Base-by-base conservation (phyloP, 37 sponge, comb jelly and placozoan species). In the Eunapius fragilis region DNA sequence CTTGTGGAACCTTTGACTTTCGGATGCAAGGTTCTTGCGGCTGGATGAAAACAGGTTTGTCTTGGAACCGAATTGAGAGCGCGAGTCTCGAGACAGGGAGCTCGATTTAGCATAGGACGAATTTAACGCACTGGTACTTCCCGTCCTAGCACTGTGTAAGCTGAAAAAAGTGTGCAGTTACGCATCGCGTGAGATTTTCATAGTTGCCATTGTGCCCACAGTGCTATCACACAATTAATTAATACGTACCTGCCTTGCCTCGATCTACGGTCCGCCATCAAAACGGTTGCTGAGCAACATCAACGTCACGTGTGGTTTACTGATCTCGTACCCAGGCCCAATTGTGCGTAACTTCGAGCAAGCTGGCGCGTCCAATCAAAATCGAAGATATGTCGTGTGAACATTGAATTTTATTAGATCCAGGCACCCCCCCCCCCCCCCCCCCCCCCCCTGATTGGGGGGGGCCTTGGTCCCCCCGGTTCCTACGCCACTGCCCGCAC, bases 21-120 rank as follows among this genome's bases (percentile, higher is more conserved):
- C 92, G 12, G 88, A 84, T 2, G 80, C 92, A 13, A 92, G 76
- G 47, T 85, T 87, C 72, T 72, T 80, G 36, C 75, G 50, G 58
- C 91, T 89, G 31, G 78, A 77, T 14, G 86, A 74, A 48, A 68
- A 71, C 12, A 86, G 75, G 87, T 37, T 86, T 37, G 79, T 35
- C 79, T 67, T 76, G 7, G 93, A 93, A 7, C 87, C 79, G 37
- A 79, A 12, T 75, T 75, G 50, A 25, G 79, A 78, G 13, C 90
- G 81, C 6, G 86, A 86, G 17, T 31, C 69, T 6, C 72, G 45
- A 25, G 87, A 72, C 22, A 35, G 23, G 31, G 32, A 27, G 81
- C 58, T 58, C 58, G 14, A 58, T 11, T 17, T 10, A 19, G 58
- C 17, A 58, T 12, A 58, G 58, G 58, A 58, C 7, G 58, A 58